Conservation (phyloP, 2,797 vertebrate species). For the Eleutherodactylus coqui region DNA sequence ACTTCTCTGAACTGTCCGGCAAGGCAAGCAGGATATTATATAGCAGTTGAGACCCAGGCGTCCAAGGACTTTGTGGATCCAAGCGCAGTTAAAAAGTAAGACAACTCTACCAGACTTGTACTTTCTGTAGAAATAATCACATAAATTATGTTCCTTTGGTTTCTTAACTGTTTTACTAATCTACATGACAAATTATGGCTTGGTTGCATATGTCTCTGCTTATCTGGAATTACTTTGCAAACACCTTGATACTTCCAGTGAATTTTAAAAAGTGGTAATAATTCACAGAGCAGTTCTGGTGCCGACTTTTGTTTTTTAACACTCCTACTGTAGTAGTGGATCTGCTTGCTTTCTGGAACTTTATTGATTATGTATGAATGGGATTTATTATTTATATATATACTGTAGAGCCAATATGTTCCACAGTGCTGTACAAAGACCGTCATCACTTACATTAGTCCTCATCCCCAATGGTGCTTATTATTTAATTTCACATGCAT, state of each 20-base stretch:
- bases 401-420: not conserved
- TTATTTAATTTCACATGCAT: not conserved
- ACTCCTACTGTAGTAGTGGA: not conserved
- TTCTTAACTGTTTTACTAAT: not conserved
- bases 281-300: not conserved
- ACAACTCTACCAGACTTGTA: not conserved
- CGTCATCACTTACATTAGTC: not conserved
- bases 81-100: slow-evolving; percentile 2
- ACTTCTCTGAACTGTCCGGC: slow-evolving; percentile 17
- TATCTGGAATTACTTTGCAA: not conserved
- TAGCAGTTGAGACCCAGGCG: slow-evolving; percentile 4
- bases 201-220: not conserved
- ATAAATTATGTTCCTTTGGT: not conserved
- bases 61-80: slow-evolving; percentile 12
- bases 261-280: not conserved
- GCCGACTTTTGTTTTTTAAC: not conserved
- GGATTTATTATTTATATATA: not conserved
- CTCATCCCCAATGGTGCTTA: not conserved
- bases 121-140: not conserved
- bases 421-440: not conserved
- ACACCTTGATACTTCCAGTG: too few species aligned
- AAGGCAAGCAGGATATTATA: slow-evolving; percentile 16
- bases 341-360: not conserved
- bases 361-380: not conserved
- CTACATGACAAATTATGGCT: not conserved